Percentiles rank a stretch among this genome's conserved stretches.
phyloP scores from a whole-genome alignment of 2,888 invertebrate genomes.

The Rhamphomyia laevipes region DNA sequence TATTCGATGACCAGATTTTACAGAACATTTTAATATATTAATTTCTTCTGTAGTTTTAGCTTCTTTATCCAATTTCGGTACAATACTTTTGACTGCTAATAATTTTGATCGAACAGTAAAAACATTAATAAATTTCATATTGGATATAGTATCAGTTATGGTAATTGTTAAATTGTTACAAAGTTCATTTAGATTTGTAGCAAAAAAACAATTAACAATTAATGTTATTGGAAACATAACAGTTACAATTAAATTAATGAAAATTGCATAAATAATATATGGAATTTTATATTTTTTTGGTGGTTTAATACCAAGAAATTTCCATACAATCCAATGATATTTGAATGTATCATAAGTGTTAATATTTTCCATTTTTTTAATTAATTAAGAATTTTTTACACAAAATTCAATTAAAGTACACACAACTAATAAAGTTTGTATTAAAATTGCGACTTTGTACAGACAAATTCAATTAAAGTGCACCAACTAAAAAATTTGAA shows the following conservation, averaged over 20 bases:
- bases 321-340: constrained; percentile 31
- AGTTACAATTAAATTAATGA: constrained; percentile 24
- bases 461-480: too few relatives aligned
- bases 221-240: constrained; percentile 29
- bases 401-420: too few relatives aligned
- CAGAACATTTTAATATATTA: constrained; percentile 16
- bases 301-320: constrained; percentile 23
- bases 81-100: constrained; percentile 16
- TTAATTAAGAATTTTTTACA: too few relatives aligned
- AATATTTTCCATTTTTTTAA: too few relatives aligned
- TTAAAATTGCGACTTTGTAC: too few relatives aligned
- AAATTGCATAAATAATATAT: constrained; percentile 18
- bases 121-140: constrained; percentile 29
- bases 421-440: too few relatives aligned
- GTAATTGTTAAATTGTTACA: constrained; percentile 30
- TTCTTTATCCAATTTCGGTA: constrained; percentile 20
- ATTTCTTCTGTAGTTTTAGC: constrained; percentile 18
- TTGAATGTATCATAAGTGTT: too few relatives aligned
- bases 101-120: constrained; percentile 23
- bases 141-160: constrained; percentile 27
- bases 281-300: constrained; percentile 10
- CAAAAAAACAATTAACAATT: constrained; percentile 22
- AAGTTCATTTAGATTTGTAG: constrained; percentile 21
- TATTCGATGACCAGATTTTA: constrained; percentile 18
- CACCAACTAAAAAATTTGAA: too few relatives aligned